Conservation (phyloP, 2,797 vertebrate species). For the Anabas testudineus region DNA sequence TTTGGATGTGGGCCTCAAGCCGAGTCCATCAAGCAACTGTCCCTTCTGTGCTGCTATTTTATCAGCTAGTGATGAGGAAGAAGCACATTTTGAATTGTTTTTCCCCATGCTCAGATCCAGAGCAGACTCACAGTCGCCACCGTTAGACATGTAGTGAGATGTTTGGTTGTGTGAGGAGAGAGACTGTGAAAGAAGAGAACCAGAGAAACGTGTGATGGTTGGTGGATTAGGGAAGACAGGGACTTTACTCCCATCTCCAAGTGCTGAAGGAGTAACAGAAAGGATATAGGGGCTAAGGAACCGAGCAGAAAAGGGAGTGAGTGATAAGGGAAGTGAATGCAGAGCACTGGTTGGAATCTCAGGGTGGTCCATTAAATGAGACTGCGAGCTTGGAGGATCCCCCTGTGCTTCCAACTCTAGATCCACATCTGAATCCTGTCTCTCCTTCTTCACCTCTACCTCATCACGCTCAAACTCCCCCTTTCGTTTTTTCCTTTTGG, state of each 20-base stretch:
- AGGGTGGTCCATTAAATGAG: constrained; percentile 64
- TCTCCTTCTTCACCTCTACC: constrained; percentile 81
- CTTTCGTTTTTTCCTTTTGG: constrained; percentile 79
- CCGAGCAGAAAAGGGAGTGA: constrained; percentile 81
- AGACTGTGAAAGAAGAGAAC: constrained; percentile 76
- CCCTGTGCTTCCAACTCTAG: constrained; percentile 85
- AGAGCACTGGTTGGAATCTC: constrained; percentile 74
- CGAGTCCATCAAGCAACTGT: constrained; percentile 84
- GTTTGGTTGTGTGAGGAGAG: constrained; percentile 73
- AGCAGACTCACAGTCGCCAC: constrained; percentile 83
- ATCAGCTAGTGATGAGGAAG: constrained; percentile 72
- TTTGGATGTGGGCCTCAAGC: constrained; percentile 83
- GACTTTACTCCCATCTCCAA: constrained; percentile 77
- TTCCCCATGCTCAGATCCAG: constrained; percentile 88
- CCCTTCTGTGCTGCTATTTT: constrained; percentile 82
- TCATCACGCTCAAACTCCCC: constrained; percentile 79
- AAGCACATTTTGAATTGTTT: constrained; percentile 74
- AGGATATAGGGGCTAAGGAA: constrained; percentile 85
- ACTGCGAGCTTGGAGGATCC: constrained; percentile 81
- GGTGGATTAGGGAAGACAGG: constrained; percentile 78
- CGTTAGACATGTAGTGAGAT: constrained; percentile 80
- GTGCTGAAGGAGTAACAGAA: constrained; percentile 79
- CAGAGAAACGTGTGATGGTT: constrained; percentile 77
- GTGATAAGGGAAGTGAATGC: constrained; percentile 83
- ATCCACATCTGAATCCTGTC: constrained; percentile 83